A percentile compares a stretch with the other conserved stretches of the same genome.
These are phyloP conservation scores for Sciurus vulgaris DNA, from an alignment of 2,797 vertebrate species.

Conservation along the genomic window DNA sequence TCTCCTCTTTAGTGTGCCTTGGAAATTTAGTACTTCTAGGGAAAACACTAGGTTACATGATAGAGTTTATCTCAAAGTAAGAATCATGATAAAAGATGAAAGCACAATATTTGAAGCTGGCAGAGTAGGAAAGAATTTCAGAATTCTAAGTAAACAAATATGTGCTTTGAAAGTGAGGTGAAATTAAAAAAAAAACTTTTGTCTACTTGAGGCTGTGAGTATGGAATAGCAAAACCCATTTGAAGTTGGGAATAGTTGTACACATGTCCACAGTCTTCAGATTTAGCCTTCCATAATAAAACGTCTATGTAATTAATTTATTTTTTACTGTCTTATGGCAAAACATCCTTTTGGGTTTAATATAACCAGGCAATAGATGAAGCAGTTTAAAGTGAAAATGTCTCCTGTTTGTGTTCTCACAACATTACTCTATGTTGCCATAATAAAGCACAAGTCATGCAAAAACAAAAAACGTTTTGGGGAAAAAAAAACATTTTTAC, in stretches of 20 bases:
- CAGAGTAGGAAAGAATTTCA: background rate
- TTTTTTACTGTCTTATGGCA: constrained; percentile 26
- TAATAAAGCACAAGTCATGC: background rate
- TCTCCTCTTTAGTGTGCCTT: background rate
- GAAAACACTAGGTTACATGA: background rate
- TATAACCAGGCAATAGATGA: constrained; percentile 23
- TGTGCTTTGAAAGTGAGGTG: background rate
- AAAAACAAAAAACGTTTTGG: constrained; percentile 1
- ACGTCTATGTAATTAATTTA: background rate
- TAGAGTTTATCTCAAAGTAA: constrained; percentile 24
- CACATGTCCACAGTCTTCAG: background rate
- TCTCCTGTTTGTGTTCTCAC: background rate
- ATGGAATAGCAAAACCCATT: constrained; percentile 14
- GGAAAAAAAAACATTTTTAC: too few relatives aligned
- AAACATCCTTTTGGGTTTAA: background rate
- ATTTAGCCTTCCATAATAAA: constrained; percentile 22
- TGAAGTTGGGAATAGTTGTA: background rate
- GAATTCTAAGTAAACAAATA: constrained; percentile 6
- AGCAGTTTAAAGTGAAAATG: constrained; percentile 1
- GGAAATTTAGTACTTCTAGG: constrained; percentile 27
- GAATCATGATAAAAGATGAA: background rate
- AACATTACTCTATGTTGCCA: background rate
- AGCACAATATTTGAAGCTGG: background rate
- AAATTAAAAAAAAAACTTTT: constrained; percentile 4
- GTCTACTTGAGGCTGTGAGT: background rate